phyloP scores from a whole-genome alignment of 2,888 invertebrate genomes.

The Myopa tessellatipennis region DNA sequence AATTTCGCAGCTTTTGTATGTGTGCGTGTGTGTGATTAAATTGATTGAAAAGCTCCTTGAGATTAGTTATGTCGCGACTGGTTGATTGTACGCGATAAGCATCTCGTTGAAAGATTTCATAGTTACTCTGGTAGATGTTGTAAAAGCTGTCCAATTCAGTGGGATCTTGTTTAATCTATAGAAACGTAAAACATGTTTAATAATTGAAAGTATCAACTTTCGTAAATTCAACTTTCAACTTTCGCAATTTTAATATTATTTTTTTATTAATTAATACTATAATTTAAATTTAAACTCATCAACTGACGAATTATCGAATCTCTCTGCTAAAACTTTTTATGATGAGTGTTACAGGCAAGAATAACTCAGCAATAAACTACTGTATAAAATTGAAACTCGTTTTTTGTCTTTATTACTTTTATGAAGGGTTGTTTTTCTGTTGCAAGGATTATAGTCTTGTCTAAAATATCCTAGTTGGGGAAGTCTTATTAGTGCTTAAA shows the following conservation, averaged over 20 bases:
- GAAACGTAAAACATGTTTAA: constrained; percentile 47
- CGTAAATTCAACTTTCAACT: background rate
- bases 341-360: too few species aligned
- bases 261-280: background rate
- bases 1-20: constrained; percentile 20
- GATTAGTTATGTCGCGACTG: constrained; percentile 62
- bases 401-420: too few species aligned
- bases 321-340: too few species aligned
- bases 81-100: constrained; percentile 70
- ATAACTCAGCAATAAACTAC: too few species aligned
- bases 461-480: too few species aligned
- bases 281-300: background rate
- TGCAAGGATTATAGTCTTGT: too few species aligned
- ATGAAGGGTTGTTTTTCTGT: too few species aligned
- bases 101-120: constrained; percentile 74
- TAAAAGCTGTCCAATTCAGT: constrained; percentile 72
- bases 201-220: background rate
- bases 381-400: too few species aligned
- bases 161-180: constrained; percentile 72
- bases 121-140: constrained; percentile 72
- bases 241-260: background rate
- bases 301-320: too few species aligned
- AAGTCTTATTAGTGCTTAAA: too few species aligned
- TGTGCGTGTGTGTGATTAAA: constrained; percentile 57
- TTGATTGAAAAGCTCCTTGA: constrained; percentile 65